Conservation (phyloP, 2,888 invertebrate genomes). For the Magallana nippona region DNA sequence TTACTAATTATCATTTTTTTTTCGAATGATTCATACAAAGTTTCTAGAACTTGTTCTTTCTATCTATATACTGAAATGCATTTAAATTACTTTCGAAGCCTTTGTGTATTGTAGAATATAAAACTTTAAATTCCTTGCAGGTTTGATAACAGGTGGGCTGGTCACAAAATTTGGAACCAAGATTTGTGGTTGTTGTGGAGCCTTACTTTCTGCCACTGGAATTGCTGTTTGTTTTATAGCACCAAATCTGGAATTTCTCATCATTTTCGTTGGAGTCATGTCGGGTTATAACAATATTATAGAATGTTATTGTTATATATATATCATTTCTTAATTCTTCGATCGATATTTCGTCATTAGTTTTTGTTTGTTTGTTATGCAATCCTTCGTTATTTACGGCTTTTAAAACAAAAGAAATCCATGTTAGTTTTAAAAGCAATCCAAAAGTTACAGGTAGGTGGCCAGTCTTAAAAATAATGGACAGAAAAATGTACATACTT, state of each 20-base stretch:
- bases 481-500: too few relatives aligned
- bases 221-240: conserved; percentile 40
- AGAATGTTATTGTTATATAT: background rate
- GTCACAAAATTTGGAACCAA: conserved; percentile 39
- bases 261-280: conserved; percentile 35
- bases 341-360: too few relatives aligned
- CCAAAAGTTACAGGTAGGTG: too few relatives aligned
- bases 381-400: too few relatives aligned
- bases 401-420: too few relatives aligned
- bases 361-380: too few relatives aligned
- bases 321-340: background rate
- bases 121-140: conserved; percentile 15
- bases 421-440: too few relatives aligned
- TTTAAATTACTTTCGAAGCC: background rate
- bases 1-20: too few relatives aligned
- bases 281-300: conserved; percentile 35
- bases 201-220: conserved; percentile 34
- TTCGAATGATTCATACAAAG: too few relatives aligned
- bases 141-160: conserved; percentile 37
- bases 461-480: too few relatives aligned
- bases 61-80: background rate
- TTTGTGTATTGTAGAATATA: too few relatives aligned
- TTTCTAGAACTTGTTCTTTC: too few relatives aligned
- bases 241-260: conserved; percentile 22
- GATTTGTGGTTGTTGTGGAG: conserved; percentile 36